These are phyloP conservation scores for Tetraodon nigroviridis DNA, from an alignment of 2,113 vertebrate genomes.

Conservation along the genomic window DNA sequence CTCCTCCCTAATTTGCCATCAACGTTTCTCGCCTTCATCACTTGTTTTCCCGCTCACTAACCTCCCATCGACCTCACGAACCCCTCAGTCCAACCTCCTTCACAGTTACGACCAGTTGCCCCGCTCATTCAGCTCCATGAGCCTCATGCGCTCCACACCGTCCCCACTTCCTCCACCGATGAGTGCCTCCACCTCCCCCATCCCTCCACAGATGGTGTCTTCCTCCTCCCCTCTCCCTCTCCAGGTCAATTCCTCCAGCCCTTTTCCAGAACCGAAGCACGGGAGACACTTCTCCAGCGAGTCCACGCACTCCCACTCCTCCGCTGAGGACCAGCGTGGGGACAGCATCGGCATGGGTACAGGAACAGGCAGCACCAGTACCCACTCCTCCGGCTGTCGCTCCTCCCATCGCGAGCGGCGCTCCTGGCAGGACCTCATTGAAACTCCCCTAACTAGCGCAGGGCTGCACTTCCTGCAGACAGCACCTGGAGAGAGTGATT, in stretches of 20 bases:
- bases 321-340: constrained; percentile 79
- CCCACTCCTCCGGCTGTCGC: constrained; percentile 80
- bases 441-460: constrained; percentile 81
- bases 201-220: constrained; percentile 73
- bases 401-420: constrained; percentile 79
- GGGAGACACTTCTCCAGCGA: constrained; percentile 84
- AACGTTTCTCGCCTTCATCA: constrained; percentile 13
- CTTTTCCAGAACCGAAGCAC: constrained; percentile 83
- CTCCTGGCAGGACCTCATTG: constrained; percentile 86
- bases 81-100: constrained; percentile 60
- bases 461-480: constrained; percentile 90
- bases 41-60: constrained; percentile 8
- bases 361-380: constrained; percentile 72
- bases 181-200: constrained; percentile 71
- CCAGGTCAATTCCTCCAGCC: constrained; percentile 85
- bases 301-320: constrained; percentile 84
- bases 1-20: constrained; percentile 28
- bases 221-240: constrained; percentile 70
- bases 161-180: constrained; percentile 63
- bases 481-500: constrained; percentile 73
- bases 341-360: constrained; percentile 62
- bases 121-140: constrained; percentile 70
- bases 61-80: constrained; percentile 2
- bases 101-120: constrained; percentile 64
- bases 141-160: constrained; percentile 67